Base-by-base conservation (phyloP, 2,797 vertebrate genomes). In the Pristis pectinata region DNA sequence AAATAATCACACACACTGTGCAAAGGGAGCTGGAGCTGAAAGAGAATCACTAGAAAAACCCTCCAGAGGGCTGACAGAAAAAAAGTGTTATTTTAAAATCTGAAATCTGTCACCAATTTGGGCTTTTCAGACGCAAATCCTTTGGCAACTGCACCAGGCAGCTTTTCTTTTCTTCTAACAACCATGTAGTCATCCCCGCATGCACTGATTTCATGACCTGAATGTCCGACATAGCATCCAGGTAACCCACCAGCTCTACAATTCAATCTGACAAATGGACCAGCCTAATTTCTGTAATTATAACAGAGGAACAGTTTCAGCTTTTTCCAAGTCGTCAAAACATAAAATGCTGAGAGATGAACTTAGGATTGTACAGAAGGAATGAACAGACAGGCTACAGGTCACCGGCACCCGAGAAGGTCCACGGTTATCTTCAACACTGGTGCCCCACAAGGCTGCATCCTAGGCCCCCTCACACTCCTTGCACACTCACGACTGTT, bases 241-340 rank as follows among this genome's bases (percentile, higher is more conserved):
- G 83, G 83, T 87, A n/a, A 87, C 53, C 34, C 13, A 13, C 4
- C 53, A 59, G 2, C 13, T 59, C 53, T n/a, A 6, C 13, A 59
- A 13, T 59, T 53, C 17, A 87, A 59, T 87, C 30, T 87, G 30
- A 83, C 80, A 83, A 53, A 83, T n/a, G 53, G 27, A n/a, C 30
- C 83, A 87, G 83, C 53, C 30, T 87, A 87, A 87, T 87, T 59
- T 93, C 61, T 44, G 91, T 70, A 72, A 93, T 93, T 70, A 41
- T 44, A 5, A 41, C 24, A 17, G 41, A 27, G 64, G 64, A 41
- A 37, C 44, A 41, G 61, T 44, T 93, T 93, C 37, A 72, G 91
- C 34, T 41, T 72, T 93, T 70, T 93, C 15, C 3, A 93, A 44
- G 61, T 93, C 93, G 91, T 93, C 91, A 93, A 72, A 93, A 93